These are phyloP conservation scores for Dasysyrphus albostriatus DNA, from an alignment of 2,888 invertebrate species.

Conservation along the genomic window DNA sequence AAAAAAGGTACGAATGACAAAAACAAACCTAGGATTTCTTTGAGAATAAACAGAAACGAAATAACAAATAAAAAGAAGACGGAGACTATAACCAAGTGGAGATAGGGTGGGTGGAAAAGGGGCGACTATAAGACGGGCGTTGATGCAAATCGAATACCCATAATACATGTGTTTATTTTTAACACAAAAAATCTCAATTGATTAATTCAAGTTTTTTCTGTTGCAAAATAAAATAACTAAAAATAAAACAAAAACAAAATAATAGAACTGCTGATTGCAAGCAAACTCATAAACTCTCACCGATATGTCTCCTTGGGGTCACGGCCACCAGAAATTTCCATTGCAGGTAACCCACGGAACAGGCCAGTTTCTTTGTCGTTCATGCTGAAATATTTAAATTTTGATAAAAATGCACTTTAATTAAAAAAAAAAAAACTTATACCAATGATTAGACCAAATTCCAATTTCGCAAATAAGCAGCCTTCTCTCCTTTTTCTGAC, in stretches of 20 bases:
- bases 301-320: slow-evolving; percentile 73
- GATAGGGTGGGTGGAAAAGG: neutral
- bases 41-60: slow-evolving; percentile 41
- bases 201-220: slow-evolving; percentile 3
- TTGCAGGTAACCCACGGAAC: slow-evolving; percentile 13
- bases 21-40: neutral
- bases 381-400: slow-evolving; percentile 44
- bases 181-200: slow-evolving; percentile 6
- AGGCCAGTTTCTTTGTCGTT: slow-evolving; percentile 28
- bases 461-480: neutral
- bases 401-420: slow-evolving; percentile 24
- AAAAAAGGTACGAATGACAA: neutral
- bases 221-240: neutral
- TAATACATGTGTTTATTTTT: slow-evolving; percentile 14
- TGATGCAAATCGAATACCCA: neutral
- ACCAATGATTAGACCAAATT: slow-evolving; percentile 6
- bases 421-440: neutral
- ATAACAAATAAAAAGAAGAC: neutral
- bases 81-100: neutral
- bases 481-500: neutral
- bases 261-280: neutral
- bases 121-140: neutral
- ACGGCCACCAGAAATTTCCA: slow-evolving; percentile 70
- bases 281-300: slow-evolving; percentile 47
- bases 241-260: slow-evolving; percentile 5